Evolutionary conservation across 2,888 invertebrate genomes (phyloP).

Genomic region (Agrenia bidenticulata): DNA sequence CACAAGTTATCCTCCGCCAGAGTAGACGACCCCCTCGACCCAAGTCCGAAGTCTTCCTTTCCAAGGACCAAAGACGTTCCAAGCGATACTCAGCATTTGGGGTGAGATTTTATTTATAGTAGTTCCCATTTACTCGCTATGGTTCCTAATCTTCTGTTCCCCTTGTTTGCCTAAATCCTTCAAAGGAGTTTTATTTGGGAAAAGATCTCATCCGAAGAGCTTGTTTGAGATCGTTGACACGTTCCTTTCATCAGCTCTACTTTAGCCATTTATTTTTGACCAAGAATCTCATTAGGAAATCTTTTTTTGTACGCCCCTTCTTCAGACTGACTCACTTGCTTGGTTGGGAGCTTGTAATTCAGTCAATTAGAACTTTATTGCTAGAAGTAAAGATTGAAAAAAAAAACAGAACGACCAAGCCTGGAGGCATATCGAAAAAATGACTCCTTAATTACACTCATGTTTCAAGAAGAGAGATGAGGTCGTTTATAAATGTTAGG

Average conservation of each 20-base stretch:
- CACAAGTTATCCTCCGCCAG: constrained; percentile 82
- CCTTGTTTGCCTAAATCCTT: no score
- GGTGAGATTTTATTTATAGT: constrained; percentile 71
- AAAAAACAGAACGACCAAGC: no score
- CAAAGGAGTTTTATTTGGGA: no score
- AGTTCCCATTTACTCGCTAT: constrained; percentile 10
- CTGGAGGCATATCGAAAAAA: no score
- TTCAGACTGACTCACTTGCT: no score
- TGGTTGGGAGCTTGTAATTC: no score
- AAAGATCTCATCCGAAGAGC: constrained; percentile 19
- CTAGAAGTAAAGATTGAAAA: no score
- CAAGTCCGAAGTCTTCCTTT: constrained; percentile 91
- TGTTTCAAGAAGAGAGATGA: constrained; percentile 11
- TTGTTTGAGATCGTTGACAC: constrained; percentile 31
- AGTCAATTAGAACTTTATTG: no score
- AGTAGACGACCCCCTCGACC: constrained; percentile 91
- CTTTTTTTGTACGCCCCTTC: no score
- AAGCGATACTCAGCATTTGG: constrained; percentile 97
- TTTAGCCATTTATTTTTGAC: no score
- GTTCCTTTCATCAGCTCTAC: constrained; percentile 22
- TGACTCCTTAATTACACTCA: not conserved
- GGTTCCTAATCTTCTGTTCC: constrained; percentile 12
- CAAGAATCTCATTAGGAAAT: no score
- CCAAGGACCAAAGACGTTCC: constrained; percentile 73
- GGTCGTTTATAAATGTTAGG: constrained; percentile 18